Percentiles rank a stretch among this genome's conserved stretches.
Conservation (phyloP, 2,888 invertebrate species). For the Meganola albula region DNA sequence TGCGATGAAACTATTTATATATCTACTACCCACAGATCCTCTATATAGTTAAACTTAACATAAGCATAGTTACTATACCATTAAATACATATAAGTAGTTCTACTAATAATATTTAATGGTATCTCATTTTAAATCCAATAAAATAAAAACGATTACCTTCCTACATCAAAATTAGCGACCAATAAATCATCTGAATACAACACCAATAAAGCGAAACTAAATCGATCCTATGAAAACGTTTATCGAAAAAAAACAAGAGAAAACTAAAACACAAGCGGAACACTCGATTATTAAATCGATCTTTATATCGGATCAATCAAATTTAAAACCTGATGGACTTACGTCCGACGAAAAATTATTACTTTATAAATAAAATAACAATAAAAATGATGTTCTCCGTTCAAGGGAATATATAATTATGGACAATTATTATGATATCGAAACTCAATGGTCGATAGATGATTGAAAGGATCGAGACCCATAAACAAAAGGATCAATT, state of each 20-base stretch:
- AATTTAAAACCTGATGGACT: conserved; percentile 74
- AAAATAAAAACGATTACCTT: conserved; percentile 29
- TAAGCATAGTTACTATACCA: too few relatives aligned
- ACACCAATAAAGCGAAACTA: conserved; percentile 49
- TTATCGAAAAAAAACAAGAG: conserved; percentile 61
- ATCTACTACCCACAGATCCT: conserved; percentile 38
- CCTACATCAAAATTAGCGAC: conserved; percentile 44
- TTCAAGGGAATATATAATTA: conserved; percentile 76
- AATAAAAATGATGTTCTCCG: conserved; percentile 73
- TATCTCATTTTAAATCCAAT: conserved; percentile 18
- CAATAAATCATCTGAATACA: conserved; percentile 50
- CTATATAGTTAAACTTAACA: too few relatives aligned
- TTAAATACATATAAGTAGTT: too few relatives aligned
- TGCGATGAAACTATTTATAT: conserved; percentile 46
- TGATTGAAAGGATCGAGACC: conserved; percentile 76
- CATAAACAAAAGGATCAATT: conserved; percentile 76
- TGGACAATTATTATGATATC: conserved; percentile 77
- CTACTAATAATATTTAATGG: conserved; percentile 18
- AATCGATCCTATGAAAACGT: conserved; percentile 57
- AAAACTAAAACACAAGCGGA: conserved; percentile 59
- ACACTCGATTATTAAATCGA: conserved; percentile 73
- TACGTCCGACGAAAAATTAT: conserved; percentile 71
- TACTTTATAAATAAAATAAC: conserved; percentile 79
- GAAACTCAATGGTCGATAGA: conserved; percentile 74
- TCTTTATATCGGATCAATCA: conserved; percentile 77